phyloP scores from a whole-genome alignment of 2,113 vertebrate species.

The Anguilla japonica region DNA sequence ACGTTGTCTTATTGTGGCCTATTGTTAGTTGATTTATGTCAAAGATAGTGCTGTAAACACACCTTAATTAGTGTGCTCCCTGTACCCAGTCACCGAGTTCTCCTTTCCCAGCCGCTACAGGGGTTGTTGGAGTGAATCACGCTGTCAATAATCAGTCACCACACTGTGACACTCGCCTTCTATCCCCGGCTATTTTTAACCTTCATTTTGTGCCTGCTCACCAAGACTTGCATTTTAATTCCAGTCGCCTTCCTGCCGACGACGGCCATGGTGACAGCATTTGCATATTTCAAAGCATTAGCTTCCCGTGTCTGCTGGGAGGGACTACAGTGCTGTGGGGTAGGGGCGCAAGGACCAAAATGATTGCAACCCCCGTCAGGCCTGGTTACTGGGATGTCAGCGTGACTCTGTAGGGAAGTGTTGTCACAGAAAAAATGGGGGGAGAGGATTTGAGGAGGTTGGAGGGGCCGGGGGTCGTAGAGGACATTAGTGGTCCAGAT shows the following conservation, averaged over 20 bases:
- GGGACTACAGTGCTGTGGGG: background rate
- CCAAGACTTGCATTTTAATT: constrained; percentile 50
- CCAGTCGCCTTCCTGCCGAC: constrained; percentile 19
- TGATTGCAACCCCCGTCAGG: background rate
- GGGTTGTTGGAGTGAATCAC: constrained; percentile 18
- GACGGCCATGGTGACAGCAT: constrained; percentile 37
- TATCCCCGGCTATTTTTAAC: constrained; percentile 52
- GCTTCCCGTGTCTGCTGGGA: background rate
- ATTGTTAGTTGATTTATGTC: constrained; percentile 1
- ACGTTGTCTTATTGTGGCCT: background rate
- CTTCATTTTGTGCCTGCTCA: constrained; percentile 35
- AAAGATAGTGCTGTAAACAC: constrained; percentile 4
- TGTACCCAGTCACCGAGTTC: background rate
- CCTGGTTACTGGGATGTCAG: background rate
- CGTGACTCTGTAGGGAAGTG: background rate
- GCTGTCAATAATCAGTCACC: constrained; percentile 46
- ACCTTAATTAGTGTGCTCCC: constrained; percentile 4
- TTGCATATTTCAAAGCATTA: constrained; percentile 36
- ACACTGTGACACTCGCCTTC: constrained; percentile 36
- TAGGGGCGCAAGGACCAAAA: background rate
- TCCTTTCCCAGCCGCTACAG: background rate
- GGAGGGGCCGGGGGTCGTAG: background rate
- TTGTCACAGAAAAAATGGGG: background rate
- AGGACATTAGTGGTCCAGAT: background rate
- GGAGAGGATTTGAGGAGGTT: too few species aligned